Base-by-base conservation (phyloP, 2,888 invertebrate genomes). In the Euphydryas editha region DNA sequence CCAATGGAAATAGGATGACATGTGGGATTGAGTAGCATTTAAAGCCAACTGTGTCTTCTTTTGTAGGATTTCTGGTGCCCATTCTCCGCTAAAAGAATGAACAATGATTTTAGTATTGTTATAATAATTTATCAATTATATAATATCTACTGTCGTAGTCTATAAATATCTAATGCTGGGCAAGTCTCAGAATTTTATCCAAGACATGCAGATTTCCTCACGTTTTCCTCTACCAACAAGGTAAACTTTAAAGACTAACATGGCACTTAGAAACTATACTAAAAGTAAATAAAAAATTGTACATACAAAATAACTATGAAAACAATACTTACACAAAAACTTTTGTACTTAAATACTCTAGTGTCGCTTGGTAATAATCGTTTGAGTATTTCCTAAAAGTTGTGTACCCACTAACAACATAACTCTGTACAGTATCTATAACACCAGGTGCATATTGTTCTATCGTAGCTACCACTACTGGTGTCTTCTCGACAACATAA, bases 61-160 rank as follows among this genome's bases (percentile, higher is more conserved):
- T 75, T 95, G 95, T 60, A 97, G 92, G 79, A 95, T 96, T 85
- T 96, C 96, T 8, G 96, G 96, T 61, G 96, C 96, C 84, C 96
- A 93, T 67, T 95, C 95, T 4, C 96, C 96, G 54, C 97, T 96
- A 93, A 58, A 51, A 39, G n/a, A 61, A 44, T 42, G 44, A 17
- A 11, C 11, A 59, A 15, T 20, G 20, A 13, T 17, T 24, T 24
- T 44, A 30, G 10, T 54, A n/a, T 17, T 24, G 15, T 24, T 1
- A 46, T 46, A 30, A 30, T 30, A 30, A 30, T 30, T 7, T 7
- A 30, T n/a, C n/a, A n/a, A n/a, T n/a, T n/a, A n/a, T n/a, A n/a
- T n/a, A n/a, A n/a, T n/a, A n/a, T n/a, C n/a, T n/a, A n/a, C n/a
- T 24, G 6, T 24, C 24, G 6, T 30, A 30, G 30, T 30, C 30